Evolutionary conservation across 2,113 vertebrate species (phyloP), one percentile per base, ranked within the genome.

Genomic region (Sceloporus tristichus): DNA sequence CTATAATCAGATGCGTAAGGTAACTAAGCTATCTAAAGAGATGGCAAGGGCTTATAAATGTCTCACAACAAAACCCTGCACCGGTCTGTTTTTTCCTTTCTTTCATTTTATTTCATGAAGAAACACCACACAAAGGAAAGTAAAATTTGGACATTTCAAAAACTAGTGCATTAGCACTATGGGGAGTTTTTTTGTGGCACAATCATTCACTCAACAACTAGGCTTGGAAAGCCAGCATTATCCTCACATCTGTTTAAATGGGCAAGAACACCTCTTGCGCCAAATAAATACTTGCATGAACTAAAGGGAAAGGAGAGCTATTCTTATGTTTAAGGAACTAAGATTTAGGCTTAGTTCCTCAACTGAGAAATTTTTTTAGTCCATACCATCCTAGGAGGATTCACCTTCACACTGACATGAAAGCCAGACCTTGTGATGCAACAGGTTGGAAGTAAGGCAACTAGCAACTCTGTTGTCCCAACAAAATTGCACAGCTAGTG

Each of bases 1-100:
- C 89, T 48, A 88, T 90, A 94, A 93, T 85, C 40, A 87, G 83
- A 16, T 65, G 73, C 92, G 95, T 91, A 91, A 73, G 27, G 86
- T 53, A 91, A 92, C 48, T 84, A 91, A 92, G 84, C 40, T 48
- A 85, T 73, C 70, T 76, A 71, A 29, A 87, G 75, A 91, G 56
- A 91, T 70, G 82, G 71, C 19, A 40, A 86, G 76, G 74, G 85
- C 38, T 90, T 93, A 91, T 84, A 92, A 92, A 92, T 83, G 1
- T 71, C 85, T 90, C 85, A 85, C 48, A 87, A 89, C 89, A 91
- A 83, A 90, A 59, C 23, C 78, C 25, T 87, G 90, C 91, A 81
- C 88, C 86, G 9, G 48, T 54, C 16, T 92, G 92, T 92, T 48
- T 48, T 48, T 48, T 48, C 5, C 48, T 48, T 7, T 7, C 48